Evolutionary conservation across 2,113 vertebrate species (phyloP), one percentile per base, ranked within the genome.

Genomic region (Chlorodrepanis virens): DNA sequence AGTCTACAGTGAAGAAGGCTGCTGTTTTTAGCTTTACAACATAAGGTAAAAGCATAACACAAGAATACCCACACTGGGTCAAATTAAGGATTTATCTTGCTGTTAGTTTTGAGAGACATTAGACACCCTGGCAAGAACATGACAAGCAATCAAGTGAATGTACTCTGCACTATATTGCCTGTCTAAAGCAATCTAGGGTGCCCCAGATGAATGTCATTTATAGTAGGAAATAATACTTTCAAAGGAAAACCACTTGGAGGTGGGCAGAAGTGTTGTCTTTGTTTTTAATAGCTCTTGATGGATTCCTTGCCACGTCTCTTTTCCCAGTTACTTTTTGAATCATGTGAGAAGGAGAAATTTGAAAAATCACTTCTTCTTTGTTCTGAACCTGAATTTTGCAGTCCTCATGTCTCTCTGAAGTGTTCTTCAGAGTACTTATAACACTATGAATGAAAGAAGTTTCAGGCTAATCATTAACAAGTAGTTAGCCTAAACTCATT

Each of bases 401-500:
- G 67, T 54, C 25, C 16, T 72, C 15, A 11, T 53, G 40, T 68
- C 50, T 69, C 67, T 64, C 2, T 1, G 9, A 87, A 89, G 57
- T 90, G 42, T 27, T 72, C 42, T 93, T 96, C 45, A 59, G 70
- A 29, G 74, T 76, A 57, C 37, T 76, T 82, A 24, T 1, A 67
- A 6, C 7, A 45, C 27, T 76, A 42, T 28, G 65, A 91, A 63
- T 50, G 63, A 89, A 82, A 40, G 17, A 65, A 11, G 72, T 82
- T 91, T 83, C 71, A 63, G n/a, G 28, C 40, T 93, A 91, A 78
- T 84, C 19, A 79, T 79, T 96, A 85, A 85, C 61, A 85, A 87
- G 49, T 37, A 21, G 20, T 88, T 70, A 77, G 31, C 45, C 56
- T 84, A 74, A 90, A 78, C 39, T 90, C 4, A 3, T 91, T 94